Evolutionary conservation across 2,888 invertebrate genomes (phyloP), one percentile per base, ranked within the genome.

Genomic region (Lottia scabra): DNA sequence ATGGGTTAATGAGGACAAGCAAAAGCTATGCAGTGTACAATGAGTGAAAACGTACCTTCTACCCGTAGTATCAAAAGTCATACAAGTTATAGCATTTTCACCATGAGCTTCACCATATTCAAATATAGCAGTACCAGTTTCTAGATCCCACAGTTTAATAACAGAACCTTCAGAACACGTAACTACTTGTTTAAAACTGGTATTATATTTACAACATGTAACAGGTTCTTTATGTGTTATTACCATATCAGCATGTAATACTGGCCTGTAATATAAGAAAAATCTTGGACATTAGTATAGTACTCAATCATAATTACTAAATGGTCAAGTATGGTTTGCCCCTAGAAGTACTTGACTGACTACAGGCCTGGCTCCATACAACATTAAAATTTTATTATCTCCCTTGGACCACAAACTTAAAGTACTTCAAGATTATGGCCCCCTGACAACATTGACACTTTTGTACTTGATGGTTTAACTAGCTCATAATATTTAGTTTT

Each of bases 121-220:
- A 85, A 89, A 89, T 69, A 89, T 86, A 38, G 84, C 74, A 16
- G 84, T 84, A 10, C 90, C 90, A 16, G 87, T 88, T 79, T 88
- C 87, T 76, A 89, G 84, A 79, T 90, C 89, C 90, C 90, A 90
- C 19, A 90, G 74, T 75, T 89, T 89, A 23, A 90, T 85, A 8
- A 85, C 89, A 1, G 89, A 90, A 65, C 85, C 85, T 71, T 87
- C 88, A 45, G 89, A 89, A 73, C 87, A 87, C 4, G 89, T 89
- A 78, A 90, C 81, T 64, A 90, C 82, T 77, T 90, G 89, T 73
- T 87, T 89, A 74, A 89, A 90, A 73, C 82, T 82, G 5, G 86
- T 83, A 74, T 89, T 89, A 79, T 86, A 90, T 78, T 84, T 83
- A 74, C 85, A 83, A 70, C 86, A 84, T 1, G 86, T 87, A 13